Base-by-base conservation (phyloP, 2,113 vertebrate species). In the Tyrannus savana region DNA sequence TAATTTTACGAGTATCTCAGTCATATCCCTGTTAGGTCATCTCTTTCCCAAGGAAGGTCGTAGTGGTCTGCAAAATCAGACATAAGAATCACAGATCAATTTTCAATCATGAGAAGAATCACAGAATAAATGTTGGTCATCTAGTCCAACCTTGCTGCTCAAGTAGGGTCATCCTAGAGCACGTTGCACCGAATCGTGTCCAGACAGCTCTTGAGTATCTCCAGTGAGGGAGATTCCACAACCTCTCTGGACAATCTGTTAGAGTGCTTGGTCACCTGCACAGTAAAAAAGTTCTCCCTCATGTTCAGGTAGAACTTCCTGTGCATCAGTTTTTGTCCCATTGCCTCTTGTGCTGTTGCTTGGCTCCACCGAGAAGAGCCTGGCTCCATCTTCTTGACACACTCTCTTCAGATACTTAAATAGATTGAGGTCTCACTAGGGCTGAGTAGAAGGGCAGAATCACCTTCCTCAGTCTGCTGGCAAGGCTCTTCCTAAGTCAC, bases 1-100 rank as follows among this genome's bases (percentile, higher is more conserved):
- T 25, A 83, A 79, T 83, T 83, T 83, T 83, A 46, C 46, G 8
- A 50, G 6, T 74, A 49, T 93, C 46, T 59, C 66, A 60, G 42
- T 47, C 37, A 66, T 47, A 62, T 13, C 24, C 19, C 9, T 59
- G 21, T 53, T 84, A 90, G 74, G 30, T 67, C 55, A 77, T 52
- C 18, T 84, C 42, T 83, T 86, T 78, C 68, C 66, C 75, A 64
- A 78, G 89, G 24, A 91, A 81, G 19, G n/a, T 60, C 5, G 2
- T 44, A 77, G 35, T 67, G 63, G 42, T 78, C 68, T 89, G n/a
- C n/a, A 94, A 87, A 94, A 87, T 82, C 63, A 82, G 66, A 58
- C 22, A 53, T 12, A 81, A 87, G 35, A 78, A 78, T 74, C 42
- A 83, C 31, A 55, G 25, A 49, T 33, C 63, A 31, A 44, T 44